phyloP scores from a whole-genome alignment of 2,888 invertebrate genomes.

The Tipula helvola region DNA sequence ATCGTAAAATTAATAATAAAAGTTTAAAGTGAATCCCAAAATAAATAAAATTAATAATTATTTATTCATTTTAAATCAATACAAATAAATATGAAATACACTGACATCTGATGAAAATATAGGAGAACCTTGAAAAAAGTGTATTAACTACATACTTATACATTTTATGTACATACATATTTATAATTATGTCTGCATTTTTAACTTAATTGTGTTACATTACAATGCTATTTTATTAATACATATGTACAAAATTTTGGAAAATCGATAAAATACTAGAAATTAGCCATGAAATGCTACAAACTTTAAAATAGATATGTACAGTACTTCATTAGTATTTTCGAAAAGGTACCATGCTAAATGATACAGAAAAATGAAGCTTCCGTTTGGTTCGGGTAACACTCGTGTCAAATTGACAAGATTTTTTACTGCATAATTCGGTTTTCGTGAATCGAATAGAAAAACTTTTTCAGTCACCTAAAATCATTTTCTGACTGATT shows the following conservation, averaged over 20 bases:
- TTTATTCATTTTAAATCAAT: background rate
- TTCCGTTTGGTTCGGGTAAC: conserved; percentile 9
- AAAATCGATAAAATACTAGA: background rate
- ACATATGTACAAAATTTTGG: background rate
- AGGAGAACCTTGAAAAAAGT: background rate
- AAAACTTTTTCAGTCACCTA: background rate
- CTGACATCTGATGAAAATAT: background rate
- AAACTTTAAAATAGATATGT: background rate
- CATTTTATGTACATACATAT: background rate
- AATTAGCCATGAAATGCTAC: background rate
- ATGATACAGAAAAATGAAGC: conserved; percentile 26
- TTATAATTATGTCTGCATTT: background rate
- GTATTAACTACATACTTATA: background rate
- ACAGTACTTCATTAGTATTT: too few species aligned
- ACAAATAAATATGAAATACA: background rate
- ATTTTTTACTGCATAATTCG: background rate
- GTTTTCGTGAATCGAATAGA: background rate
- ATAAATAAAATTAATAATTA: background rate
- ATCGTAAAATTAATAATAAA: background rate
- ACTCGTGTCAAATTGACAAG: background rate
- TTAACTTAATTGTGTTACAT: background rate
- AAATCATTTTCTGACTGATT: conserved; percentile 9
- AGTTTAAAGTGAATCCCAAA: background rate
- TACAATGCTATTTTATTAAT: background rate
- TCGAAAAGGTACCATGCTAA: background rate